phyloP scores from a whole-genome alignment of 2,888 invertebrate species.

The Melieria omissa region DNA sequence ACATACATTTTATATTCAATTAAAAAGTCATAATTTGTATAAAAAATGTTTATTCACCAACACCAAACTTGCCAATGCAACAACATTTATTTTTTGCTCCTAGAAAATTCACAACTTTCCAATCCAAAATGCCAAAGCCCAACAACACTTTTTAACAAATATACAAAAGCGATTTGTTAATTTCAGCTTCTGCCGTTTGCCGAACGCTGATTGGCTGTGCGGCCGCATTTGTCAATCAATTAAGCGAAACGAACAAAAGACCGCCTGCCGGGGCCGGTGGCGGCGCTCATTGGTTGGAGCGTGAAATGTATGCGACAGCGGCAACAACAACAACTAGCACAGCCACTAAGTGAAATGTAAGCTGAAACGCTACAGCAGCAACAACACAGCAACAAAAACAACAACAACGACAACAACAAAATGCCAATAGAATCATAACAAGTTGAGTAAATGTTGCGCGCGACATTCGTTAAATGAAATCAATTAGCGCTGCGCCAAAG shows the following conservation, averaged over 20 bases:
- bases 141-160: no score
- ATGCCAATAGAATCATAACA: conserved; percentile 30
- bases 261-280: conserved; percentile 36
- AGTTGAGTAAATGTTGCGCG: conserved; percentile 44
- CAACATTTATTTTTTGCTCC: no score
- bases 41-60: no score
- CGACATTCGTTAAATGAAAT: conserved; percentile 48
- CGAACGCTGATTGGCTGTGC: conserved; percentile 32
- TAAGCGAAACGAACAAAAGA: conserved; percentile 31
- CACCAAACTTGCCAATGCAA: no score
- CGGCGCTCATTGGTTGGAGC: not conserved
- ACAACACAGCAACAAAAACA: no score
- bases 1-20: no score
- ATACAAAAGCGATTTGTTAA: not conserved
- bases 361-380: no score
- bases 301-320: not conserved
- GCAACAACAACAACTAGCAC: conserved; percentile 9
- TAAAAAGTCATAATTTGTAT: no score
- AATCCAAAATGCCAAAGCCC: no score
- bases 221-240: conserved; percentile 25
- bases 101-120: no score
- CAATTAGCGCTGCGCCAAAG: conserved; percentile 47
- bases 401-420: not conserved
- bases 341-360: no score
- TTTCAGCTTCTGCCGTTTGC: not conserved